Evolutionary conservation across 2,113 vertebrate genomes (phyloP).

Genomic region (Theristicus caerulescens): DNA sequence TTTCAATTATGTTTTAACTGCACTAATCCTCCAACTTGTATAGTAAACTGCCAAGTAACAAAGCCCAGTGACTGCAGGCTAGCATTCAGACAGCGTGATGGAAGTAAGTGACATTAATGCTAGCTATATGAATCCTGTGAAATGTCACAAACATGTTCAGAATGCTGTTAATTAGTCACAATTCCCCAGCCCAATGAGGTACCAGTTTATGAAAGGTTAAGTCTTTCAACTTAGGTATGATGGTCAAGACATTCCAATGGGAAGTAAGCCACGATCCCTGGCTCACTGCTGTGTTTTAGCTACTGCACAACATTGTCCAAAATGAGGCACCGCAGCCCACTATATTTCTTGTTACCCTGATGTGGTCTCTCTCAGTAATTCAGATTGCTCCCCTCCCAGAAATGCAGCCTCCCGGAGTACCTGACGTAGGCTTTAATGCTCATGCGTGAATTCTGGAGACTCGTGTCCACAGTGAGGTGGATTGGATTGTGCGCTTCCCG

Average conservation of each 20-base stretch:
- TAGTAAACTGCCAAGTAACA: neutral
- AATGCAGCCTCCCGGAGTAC: constrained; percentile 56
- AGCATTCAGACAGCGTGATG: neutral
- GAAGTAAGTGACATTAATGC: neutral
- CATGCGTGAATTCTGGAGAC: constrained; percentile 94
- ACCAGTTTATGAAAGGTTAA: neutral
- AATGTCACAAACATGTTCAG: neutral
- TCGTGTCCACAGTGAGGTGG: constrained; percentile 92
- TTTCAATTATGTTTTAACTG: neutral
- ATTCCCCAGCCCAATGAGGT: neutral
- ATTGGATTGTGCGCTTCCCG: constrained; percentile 95
- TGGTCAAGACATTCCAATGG: neutral
- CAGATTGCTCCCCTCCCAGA: neutral
- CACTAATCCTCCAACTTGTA: neutral
- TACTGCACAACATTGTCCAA: neutral
- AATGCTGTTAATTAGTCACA: neutral
- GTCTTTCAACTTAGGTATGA: neutral
- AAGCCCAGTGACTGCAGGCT: neutral
- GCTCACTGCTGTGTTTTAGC: neutral
- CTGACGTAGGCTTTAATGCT: constrained; percentile 97
- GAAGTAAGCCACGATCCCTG: neutral
- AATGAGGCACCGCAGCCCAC: neutral
- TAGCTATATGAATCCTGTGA: neutral
- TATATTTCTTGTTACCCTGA: neutral
- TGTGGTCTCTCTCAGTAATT: neutral